Evolutionary conservation across 2,797 vertebrate genomes (phyloP).

Genomic region (Rhadinocentrus ornatus): DNA sequence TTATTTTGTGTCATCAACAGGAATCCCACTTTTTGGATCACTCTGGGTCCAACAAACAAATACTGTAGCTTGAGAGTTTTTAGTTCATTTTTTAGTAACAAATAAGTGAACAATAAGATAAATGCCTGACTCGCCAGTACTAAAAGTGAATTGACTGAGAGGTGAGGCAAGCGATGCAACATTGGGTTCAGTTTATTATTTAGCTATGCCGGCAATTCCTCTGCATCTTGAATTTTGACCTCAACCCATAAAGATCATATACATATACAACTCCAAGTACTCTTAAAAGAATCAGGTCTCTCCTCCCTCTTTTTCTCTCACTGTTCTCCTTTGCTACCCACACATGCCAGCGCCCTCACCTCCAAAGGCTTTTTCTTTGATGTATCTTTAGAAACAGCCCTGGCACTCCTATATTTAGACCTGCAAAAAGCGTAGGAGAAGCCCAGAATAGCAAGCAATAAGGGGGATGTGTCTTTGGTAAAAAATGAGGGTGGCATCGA

Average conservation of each 20-base stretch:
- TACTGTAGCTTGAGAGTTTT: neutral
- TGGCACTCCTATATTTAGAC: conserved; percentile 76
- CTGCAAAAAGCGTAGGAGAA: conserved; percentile 58
- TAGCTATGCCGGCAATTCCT: neutral
- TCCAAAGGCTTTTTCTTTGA: conserved; percentile 48
- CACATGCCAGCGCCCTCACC: neutral
- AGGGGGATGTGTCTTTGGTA: conserved; percentile 71
- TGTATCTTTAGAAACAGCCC: conserved; percentile 75
- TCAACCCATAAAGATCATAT: neutral
- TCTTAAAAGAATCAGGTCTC: conserved; percentile 52
- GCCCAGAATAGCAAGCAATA: conserved; percentile 74
- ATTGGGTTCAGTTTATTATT: neutral
- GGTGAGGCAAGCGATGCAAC: neutral
- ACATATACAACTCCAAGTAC: conserved; percentile 2
- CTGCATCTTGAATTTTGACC: neutral
- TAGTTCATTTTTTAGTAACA: no score
- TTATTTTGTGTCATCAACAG: neutral
- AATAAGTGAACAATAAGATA: neutral
- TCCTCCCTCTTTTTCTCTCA: conserved; percentile 16
- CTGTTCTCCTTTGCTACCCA: conserved; percentile 1
- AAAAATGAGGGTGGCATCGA: conserved; percentile 75
- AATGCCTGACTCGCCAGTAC: neutral
- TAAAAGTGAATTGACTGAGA: no score
- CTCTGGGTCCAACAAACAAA: neutral
- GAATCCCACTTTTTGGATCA: neutral